These are phyloP conservation scores for Eumerus sabulonum DNA, from an alignment of 2,888 invertebrate species.

Conservation along the genomic window DNA sequence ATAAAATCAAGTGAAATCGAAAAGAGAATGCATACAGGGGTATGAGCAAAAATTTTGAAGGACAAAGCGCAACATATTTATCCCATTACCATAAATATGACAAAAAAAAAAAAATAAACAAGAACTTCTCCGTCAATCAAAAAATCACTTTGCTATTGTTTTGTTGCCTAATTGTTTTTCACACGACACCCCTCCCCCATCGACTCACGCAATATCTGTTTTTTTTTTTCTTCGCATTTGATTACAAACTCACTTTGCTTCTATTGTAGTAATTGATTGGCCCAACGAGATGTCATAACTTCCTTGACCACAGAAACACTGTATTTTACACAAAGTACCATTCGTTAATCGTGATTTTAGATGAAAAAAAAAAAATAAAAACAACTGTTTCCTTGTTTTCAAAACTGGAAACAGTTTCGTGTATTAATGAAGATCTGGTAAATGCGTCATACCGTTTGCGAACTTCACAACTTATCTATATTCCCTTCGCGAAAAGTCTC, in stretches of 20 bases:
- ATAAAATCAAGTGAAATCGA: conserved; percentile 40
- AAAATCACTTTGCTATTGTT: conserved; percentile 13
- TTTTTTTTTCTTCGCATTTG: neutral
- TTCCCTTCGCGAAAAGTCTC: too few relatives aligned
- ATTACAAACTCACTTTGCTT: conserved; percentile 44
- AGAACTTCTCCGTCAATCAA: conserved; percentile 46
- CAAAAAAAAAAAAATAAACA: conserved; percentile 16
- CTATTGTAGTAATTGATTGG: conserved; percentile 26
- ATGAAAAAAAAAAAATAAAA: too few relatives aligned
- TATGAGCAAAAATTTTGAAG: conserved; percentile 54
- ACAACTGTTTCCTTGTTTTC: neutral
- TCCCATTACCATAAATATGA: conserved; percentile 23
- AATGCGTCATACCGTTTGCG: conserved; percentile 41
- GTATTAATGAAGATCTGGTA: conserved; percentile 19
- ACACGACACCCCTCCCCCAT: conserved; percentile 6
- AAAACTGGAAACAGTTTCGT: too few relatives aligned
- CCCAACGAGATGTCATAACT: conserved; percentile 35
- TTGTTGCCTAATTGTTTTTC: conserved; percentile 10
- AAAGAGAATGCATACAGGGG: conserved; percentile 51
- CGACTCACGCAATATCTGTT: conserved; percentile 4
- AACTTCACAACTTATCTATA: conserved; percentile 10
- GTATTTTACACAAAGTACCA: neutral
- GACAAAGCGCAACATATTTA: conserved; percentile 56
- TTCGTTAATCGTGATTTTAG: too few relatives aligned
- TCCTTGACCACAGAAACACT: conserved; percentile 19